Evolutionary conservation across 2,113 vertebrate species (phyloP), one percentile per base, ranked within the genome.

Genomic region (Phycodurus eques): DNA sequence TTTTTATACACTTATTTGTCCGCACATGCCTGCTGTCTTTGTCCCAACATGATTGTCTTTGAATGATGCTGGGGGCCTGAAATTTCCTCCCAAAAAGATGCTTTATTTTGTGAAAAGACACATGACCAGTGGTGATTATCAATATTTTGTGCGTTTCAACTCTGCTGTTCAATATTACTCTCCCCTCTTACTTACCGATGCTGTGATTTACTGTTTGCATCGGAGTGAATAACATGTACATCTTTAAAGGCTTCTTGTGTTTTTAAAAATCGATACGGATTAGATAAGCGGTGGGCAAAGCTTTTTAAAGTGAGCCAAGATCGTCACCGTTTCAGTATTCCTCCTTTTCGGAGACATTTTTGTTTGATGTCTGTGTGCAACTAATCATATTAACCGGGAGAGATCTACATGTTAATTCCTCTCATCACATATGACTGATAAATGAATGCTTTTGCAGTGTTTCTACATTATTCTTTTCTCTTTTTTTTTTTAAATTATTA

Each of bases 311-410:
- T 49, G 3, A 39, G 35, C 35, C 3, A 39, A 39, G 4, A 39
- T 39, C 35, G 3, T 39, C 35, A 3, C 6, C 6, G 35, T 39
- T 39, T 6, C 35, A 39, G 35, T 39, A 39, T 39, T 39, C 35
- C 35, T 39, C 35, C 35, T 39, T 39, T 39, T 39, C 27, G 35
- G 35, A 39, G 35, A 39, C 35, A 39, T 39, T 39, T 39, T 39
- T 39, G 6, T 39, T 3, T 5, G 35, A 27, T 27, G 27, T 27
- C 27, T 27, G 31, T 76, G 54, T n/a, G 22, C 27, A 65, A 68
- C 61, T 75, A 22, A 77, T 79, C 67, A 54, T 33, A 22, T 74
- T 71, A 73, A 80, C 46, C 75, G 63, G 77, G 73, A 76, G 35
- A 39, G 35, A 39, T 39, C 35, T 39, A 39, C 35, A 39, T 39